phyloP scores from a whole-genome alignment of 2,888 invertebrate genomes.

The Xanthia togata region DNA sequence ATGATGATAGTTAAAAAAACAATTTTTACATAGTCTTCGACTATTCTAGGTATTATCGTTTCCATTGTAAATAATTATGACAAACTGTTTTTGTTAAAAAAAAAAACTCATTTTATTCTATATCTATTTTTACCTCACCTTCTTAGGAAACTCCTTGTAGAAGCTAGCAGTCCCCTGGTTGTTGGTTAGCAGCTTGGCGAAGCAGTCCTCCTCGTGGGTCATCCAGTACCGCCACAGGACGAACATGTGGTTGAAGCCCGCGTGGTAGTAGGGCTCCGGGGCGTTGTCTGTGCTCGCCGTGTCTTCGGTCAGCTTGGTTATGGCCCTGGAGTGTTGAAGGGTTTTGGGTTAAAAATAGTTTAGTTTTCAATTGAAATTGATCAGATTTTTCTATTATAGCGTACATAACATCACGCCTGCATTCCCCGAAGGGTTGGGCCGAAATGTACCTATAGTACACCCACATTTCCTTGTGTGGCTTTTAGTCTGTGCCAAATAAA shows the following conservation, averaged over 20 bases:
- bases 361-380: background rate
- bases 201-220: slow-evolving; percentile 92
- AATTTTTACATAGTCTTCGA: too few species aligned
- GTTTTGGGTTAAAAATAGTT: background rate
- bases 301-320: slow-evolving; percentile 73
- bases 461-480: too few species aligned
- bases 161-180: slow-evolving; percentile 89
- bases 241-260: slow-evolving; percentile 90
- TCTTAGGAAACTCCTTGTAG: slow-evolving; percentile 90
- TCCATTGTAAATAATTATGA: too few species aligned
- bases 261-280: slow-evolving; percentile 79
- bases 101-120: background rate
- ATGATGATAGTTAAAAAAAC: too few species aligned
- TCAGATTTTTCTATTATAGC: too few species aligned
- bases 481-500: too few species aligned
- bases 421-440: too few species aligned
- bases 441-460: background rate
- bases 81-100: too few species aligned
- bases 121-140: slow-evolving; percentile 73
- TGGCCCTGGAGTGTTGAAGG: slow-evolving; percentile 71
- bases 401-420: too few species aligned
- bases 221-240: slow-evolving; percentile 94
- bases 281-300: slow-evolving; percentile 71
- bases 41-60: too few species aligned
- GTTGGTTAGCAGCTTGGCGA: slow-evolving; percentile 92